Evolutionary conservation across 2,113 vertebrate genomes (phyloP).

Genomic region (Leucopsar rothschildi): DNA sequence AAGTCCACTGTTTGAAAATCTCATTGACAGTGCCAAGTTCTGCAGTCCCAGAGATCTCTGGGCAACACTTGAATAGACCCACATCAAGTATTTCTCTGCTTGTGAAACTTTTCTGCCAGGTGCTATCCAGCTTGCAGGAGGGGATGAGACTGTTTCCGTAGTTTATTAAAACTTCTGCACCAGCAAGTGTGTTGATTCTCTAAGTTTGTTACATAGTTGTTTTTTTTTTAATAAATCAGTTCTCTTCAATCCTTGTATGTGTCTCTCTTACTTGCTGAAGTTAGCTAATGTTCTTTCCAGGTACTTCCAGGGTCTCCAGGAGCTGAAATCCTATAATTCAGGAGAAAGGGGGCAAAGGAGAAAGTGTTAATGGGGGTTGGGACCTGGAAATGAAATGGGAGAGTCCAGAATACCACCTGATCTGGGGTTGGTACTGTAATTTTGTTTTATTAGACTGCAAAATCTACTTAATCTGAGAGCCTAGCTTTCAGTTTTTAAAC

Average conservation of each 20-base stretch:
- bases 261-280: not conserved
- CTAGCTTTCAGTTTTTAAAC: not conserved
- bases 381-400: fast-evolving
- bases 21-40: not conserved
- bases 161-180: not conserved
- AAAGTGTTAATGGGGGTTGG: not conserved
- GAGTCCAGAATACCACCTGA: not conserved
- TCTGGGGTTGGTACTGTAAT: fast-evolving
- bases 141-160: not conserved
- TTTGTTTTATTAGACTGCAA: not conserved
- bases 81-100: not conserved
- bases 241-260: not conserved
- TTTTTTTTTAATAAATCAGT: not conserved
- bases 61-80: not conserved
- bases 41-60: not conserved
- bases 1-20: not conserved
- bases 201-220: not conserved
- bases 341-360: not conserved
- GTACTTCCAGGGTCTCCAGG: not conserved
- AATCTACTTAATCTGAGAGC: not conserved
- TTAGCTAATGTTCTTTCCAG: not conserved
- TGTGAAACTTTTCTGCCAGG: not conserved
- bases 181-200: not conserved
- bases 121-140: not conserved
- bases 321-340: not conserved